phyloP scores from a whole-genome alignment of 2,797 vertebrate genomes.

The Enteromius mattozi region DNA sequence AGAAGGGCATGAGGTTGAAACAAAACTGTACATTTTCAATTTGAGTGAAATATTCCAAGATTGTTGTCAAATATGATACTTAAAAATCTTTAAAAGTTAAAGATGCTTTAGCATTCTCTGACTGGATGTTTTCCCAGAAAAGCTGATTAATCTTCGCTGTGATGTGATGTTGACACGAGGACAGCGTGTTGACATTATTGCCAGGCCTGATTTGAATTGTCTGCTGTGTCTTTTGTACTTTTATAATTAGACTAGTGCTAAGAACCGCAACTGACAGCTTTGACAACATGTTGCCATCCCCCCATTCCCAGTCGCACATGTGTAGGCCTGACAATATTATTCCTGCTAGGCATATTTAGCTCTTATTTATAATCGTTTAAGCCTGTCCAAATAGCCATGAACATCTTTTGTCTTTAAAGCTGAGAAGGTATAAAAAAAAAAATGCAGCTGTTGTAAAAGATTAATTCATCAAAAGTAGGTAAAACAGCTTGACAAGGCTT shows the following conservation, averaged over 20 bases:
- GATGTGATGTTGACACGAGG: slow-evolving; percentile 32
- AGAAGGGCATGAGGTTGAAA: not conserved
- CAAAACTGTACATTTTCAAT: not conserved
- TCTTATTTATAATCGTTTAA: slow-evolving; percentile 39
- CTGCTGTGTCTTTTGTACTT: slow-evolving; percentile 39
- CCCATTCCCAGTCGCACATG: slow-evolving; percentile 4
- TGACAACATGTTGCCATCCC: slow-evolving; percentile 43
- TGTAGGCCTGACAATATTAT: slow-evolving; percentile 18
- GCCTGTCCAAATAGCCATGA: slow-evolving; percentile 38
- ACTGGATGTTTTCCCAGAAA: slow-evolving; percentile 15
- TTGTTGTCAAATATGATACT: not conserved
- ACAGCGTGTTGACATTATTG: slow-evolving; percentile 36
- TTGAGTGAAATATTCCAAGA: not conserved
- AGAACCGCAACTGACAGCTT: slow-evolving; percentile 46
- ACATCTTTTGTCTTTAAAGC: slow-evolving; percentile 42
- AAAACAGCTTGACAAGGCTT: slow-evolving; percentile 38
- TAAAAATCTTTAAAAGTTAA: slow-evolving; percentile 1
- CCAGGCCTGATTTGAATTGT: slow-evolving; percentile 48
- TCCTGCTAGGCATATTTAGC: slow-evolving; percentile 33
- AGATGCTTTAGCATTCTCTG: not conserved
- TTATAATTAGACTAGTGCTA: slow-evolving; percentile 50
- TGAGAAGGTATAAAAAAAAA: slow-evolving; percentile 8
- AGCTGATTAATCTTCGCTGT: slow-evolving; percentile 30
- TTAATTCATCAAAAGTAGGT: slow-evolving; percentile 20
- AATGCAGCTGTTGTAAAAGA: slow-evolving; percentile 29